Evolutionary conservation across 1,140 invertebrate genomes (phyloP).

Genomic region (Bombus soroeensis): DNA sequence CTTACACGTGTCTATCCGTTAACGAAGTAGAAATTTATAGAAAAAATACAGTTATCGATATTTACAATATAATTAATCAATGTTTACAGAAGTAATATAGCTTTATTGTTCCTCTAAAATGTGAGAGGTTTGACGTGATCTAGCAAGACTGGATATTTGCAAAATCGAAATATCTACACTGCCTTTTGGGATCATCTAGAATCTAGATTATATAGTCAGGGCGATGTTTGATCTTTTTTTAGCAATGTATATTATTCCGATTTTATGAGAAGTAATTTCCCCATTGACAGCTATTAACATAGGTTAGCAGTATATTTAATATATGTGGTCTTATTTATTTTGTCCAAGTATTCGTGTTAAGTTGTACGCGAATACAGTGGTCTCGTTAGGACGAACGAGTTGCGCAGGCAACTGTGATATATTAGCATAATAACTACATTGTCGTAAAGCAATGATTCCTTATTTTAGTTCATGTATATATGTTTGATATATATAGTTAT

Average conservation of each 20-base stretch:
- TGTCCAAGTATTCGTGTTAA: constrained; percentile 35
- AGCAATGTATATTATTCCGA: constrained; percentile 1
- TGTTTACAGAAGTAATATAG: constrained; percentile 6
- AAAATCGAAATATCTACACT: constrained; percentile 55
- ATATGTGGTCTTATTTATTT: constrained; percentile 72
- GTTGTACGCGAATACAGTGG: constrained; percentile 52
- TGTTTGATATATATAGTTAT: neutral
- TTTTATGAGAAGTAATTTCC: constrained; percentile 17
- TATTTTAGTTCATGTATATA: constrained; percentile 54
- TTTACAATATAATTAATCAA: constrained; percentile 14
- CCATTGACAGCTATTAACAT: constrained; percentile 50
- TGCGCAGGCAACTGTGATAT: constrained; percentile 79
- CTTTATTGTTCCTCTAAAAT: constrained; percentile 48
- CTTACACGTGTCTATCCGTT: neutral
- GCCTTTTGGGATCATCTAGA: constrained; percentile 49
- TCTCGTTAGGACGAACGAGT: constrained; percentile 67
- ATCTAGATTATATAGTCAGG: constrained; percentile 33
- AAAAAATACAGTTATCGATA: neutral
- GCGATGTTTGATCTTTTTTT: constrained; percentile 12
- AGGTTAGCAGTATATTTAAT: constrained; percentile 67
- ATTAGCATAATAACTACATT: constrained; percentile 75
- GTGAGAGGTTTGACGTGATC: neutral
- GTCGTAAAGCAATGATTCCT: constrained; percentile 58
- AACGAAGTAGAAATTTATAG: constrained; percentile 13
- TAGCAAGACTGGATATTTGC: constrained; percentile 56